Percentiles rank a stretch among this genome's conserved stretches.
These are phyloP conservation scores for Lethenteron camtschaticum DNA, from an alignment of 2,113 vertebrate genomes.

Conservation along the genomic window DNA sequence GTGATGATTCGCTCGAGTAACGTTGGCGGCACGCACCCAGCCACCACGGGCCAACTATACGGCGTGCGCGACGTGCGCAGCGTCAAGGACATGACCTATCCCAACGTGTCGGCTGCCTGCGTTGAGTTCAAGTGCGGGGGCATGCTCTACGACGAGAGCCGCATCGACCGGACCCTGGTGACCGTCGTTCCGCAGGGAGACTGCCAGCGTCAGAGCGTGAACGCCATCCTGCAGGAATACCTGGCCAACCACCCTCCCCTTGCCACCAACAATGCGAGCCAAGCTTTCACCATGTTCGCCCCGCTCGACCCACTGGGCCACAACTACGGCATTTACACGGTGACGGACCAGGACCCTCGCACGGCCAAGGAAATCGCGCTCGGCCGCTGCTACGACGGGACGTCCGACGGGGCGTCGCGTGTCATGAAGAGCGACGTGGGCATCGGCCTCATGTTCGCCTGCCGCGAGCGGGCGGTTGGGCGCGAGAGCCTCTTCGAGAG, in stretches of 20 bases:
- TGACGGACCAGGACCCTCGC: constrained; percentile 77
- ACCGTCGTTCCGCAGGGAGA: constrained; percentile 54
- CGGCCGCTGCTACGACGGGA: constrained; percentile 81
- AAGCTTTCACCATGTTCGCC: constrained; percentile 53
- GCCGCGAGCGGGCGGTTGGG: constrained; percentile 39
- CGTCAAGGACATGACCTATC: constrained; percentile 34
- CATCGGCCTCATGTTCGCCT: constrained; percentile 54
- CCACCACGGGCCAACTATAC: constrained; percentile 50
- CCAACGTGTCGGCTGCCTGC: constrained; percentile 44
- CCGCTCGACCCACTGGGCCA: constrained; percentile 80
- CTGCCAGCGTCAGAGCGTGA: constrained; percentile 36
- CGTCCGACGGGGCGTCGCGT: constrained; percentile 74
- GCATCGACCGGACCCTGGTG: constrained; percentile 54
- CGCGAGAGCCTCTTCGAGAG: constrained; percentile 66
- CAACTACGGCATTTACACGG: constrained; percentile 92
- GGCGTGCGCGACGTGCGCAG: constrained; percentile 77
- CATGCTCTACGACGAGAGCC: constrained; percentile 71
- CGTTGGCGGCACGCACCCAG: constrained; percentile 43
- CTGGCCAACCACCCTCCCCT: constrained; percentile 51
- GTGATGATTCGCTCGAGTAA: constrained; percentile 69
- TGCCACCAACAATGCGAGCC: constrained; percentile 28
- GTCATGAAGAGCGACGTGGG: constrained; percentile 59
- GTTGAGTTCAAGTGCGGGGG: constrained; percentile 88
- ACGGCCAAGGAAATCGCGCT: constrained; percentile 89
- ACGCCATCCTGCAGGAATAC: constrained; percentile 54